Evolutionary conservation across 2,797 vertebrate genomes (phyloP).

Genomic region (Microhierax caerulescens): DNA sequence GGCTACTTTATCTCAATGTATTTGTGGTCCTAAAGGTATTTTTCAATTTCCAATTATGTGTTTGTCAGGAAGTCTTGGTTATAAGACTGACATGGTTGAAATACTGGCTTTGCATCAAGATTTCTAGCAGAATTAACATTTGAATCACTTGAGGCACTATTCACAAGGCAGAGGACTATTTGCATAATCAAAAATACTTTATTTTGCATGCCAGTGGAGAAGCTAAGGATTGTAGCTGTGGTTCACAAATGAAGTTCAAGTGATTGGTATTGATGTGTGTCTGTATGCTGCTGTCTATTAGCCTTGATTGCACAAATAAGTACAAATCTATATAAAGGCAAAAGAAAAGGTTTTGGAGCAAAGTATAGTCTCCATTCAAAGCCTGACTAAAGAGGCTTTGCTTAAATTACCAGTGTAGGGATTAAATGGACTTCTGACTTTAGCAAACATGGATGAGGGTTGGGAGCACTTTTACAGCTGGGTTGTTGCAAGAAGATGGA

Average conservation of each 20-base stretch:
- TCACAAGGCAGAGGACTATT: conserved; percentile 31
- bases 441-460: not conserved
- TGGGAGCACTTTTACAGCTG: not conserved
- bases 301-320: not conserved
- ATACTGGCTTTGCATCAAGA: conserved; percentile 56
- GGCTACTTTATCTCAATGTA: conserved; percentile 34
- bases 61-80: conserved; percentile 53
- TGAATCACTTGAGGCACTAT: conserved; percentile 50
- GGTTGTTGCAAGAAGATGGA: not conserved
- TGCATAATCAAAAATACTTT: conserved; percentile 36
- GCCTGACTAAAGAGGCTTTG: not conserved
- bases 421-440: not conserved
- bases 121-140: conserved; percentile 61
- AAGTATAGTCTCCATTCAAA: not conserved
- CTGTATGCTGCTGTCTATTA: not conserved
- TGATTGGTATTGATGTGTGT: not conserved
- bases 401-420: not conserved
- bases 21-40: conserved; percentile 17
- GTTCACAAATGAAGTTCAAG: not conserved
- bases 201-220: conserved; percentile 2
- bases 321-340: not conserved
- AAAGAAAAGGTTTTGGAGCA: not conserved
- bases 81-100: conserved; percentile 13
- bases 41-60: conserved; percentile 41
- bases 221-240: not conserved